phyloP scores from a whole-genome alignment of 1,140 invertebrate species.

The Colletes gigas region DNA sequence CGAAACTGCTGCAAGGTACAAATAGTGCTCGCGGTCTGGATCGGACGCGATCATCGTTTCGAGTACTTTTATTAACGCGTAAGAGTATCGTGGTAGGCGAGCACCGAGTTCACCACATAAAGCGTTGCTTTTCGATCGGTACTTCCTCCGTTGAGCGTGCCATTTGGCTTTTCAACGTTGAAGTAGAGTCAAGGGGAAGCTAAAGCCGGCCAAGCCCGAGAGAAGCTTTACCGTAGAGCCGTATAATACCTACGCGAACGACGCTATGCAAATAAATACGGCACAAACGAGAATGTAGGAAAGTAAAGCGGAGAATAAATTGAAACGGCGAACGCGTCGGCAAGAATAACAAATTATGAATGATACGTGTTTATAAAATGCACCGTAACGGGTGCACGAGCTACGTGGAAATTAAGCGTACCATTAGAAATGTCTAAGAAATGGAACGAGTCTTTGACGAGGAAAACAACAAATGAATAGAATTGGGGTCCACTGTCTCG shows the following conservation, averaged over 20 bases:
- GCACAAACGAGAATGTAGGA: conserved; percentile 5
- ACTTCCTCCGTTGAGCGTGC: neutral
- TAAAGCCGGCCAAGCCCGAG: neutral
- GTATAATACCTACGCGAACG: conserved; percentile 34
- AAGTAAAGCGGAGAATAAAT: conserved; percentile 32
- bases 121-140: conserved; percentile 28
- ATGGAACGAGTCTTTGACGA: neutral
- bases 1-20: neutral
- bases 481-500: too few relatives aligned
- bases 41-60: conserved; percentile 36
- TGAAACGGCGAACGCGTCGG: conserved; percentile 4
- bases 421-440: neutral
- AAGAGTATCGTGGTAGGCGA: conserved; percentile 18
- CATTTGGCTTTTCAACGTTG: conserved; percentile 36
- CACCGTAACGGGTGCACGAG: neutral
- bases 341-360: conserved; percentile 34
- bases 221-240: conserved; percentile 12
- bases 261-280: conserved; percentile 46
- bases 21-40: neutral
- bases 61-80: conserved; percentile 44
- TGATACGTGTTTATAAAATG: conserved; percentile 1
- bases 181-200: conserved; percentile 23
- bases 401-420: conserved; percentile 16
- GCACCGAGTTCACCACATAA: neutral
- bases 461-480: neutral